A percentile compares a stretch with the other conserved stretches of the same genome.
Conservation (phyloP, 2,113 vertebrate species). For the Verasper variegatus region DNA sequence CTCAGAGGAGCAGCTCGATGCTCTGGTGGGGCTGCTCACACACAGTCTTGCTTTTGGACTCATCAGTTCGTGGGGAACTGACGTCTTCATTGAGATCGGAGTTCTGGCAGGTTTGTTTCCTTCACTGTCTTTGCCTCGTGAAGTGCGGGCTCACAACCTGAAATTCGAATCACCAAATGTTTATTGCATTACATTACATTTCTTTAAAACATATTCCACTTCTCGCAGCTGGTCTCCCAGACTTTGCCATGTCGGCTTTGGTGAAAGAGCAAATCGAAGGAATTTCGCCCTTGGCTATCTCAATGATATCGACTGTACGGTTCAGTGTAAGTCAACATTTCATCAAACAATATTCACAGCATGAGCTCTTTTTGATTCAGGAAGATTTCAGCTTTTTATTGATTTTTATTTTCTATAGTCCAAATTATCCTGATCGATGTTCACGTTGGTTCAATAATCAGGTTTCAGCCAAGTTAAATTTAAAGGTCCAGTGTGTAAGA, state of each 20-base stretch:
- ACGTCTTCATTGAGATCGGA: constrained; percentile 85
- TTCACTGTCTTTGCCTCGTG: background rate
- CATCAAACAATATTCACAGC: background rate
- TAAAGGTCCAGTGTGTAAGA: too few relatives aligned
- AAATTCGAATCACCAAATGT: background rate
- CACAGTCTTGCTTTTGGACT: constrained; percentile 77
- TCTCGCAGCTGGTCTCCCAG: constrained; percentile 81
- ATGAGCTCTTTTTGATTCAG: too few relatives aligned
- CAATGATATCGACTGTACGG: constrained; percentile 77
- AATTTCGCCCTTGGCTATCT: constrained; percentile 78
- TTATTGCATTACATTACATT: too few relatives aligned
- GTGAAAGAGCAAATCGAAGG: constrained; percentile 85
- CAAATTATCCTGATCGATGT: background rate
- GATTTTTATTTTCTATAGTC: background rate
- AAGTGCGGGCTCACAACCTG: too few relatives aligned
- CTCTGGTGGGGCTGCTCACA: constrained; percentile 73
- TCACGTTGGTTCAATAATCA: background rate
- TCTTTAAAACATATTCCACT: background rate
- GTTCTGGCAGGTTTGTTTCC: constrained; percentile 78
- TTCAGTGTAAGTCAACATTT: constrained; percentile 79
- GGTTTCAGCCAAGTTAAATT: too few relatives aligned
- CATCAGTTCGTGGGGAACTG: constrained; percentile 80
- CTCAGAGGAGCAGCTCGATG: constrained; percentile 80
- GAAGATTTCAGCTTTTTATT: background rate
- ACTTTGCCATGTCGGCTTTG: constrained; percentile 84